Evolutionary conservation across 2,113 vertebrate species (phyloP).

Genomic region (Acrocephalus arundinaceus): DNA sequence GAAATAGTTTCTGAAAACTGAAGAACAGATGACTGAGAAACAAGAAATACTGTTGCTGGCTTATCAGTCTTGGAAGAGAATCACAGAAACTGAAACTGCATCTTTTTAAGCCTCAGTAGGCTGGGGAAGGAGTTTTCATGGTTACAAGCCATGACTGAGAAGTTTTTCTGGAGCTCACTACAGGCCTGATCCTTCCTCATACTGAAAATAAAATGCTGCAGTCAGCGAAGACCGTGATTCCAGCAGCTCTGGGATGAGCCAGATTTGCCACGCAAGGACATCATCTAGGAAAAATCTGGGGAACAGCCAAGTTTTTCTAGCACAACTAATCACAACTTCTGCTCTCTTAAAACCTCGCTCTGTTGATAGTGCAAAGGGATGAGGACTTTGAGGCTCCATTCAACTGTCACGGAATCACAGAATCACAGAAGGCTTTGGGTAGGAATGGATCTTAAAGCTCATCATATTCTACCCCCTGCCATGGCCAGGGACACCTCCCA

Average conservation of each 20-base stretch:
- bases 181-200: background rate
- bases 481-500: background rate
- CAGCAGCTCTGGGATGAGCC: background rate
- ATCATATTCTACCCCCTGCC: background rate
- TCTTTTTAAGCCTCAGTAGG: slow-evolving; percentile 15
- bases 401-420: background rate
- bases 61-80: slow-evolving; percentile 43
- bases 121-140: slow-evolving; percentile 13
- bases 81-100: slow-evolving; percentile 18
- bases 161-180: background rate
- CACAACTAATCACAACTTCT: background rate
- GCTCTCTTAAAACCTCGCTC: background rate
- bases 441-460: background rate
- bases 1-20: slow-evolving; percentile 28
- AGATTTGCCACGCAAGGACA: background rate
- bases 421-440: background rate
- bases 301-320: background rate
- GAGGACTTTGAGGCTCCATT: background rate
- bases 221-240: rapidly evolving
- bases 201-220: background rate
- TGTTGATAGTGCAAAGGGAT: background rate
- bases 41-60: background rate
- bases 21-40: slow-evolving; percentile 38
- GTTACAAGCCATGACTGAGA: slow-evolving; percentile 26
- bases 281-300: background rate